phyloP scores from a whole-genome alignment of 2,797 vertebrate species.

The Sciurus vulgaris region DNA sequence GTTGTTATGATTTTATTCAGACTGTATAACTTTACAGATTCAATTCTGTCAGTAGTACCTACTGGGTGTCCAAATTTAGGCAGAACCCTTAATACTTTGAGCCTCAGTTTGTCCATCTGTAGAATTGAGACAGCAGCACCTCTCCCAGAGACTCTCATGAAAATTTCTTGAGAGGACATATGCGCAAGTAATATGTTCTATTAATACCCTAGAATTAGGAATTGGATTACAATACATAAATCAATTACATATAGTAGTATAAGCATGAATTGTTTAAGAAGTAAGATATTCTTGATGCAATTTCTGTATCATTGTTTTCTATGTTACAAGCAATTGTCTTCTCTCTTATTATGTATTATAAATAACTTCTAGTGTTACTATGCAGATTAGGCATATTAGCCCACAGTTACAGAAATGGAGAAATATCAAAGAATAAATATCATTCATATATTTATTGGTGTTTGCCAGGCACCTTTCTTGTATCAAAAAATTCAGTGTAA shows the following conservation, averaged over 20 bases:
- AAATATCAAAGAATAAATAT: conserved; percentile 23
- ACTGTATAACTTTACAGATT: not conserved
- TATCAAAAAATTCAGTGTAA: not conserved
- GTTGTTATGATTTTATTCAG: not conserved
- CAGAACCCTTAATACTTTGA: not conserved
- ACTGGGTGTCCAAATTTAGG: not conserved
- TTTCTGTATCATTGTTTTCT: conserved; percentile 27
- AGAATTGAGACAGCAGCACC: not conserved
- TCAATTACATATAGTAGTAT: conserved; percentile 13
- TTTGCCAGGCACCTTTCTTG: not conserved
- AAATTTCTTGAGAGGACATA: conserved; percentile 22
- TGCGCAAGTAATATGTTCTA: not conserved
- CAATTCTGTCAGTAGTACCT: not conserved
- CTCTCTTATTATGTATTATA: not conserved
- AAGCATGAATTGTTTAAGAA: conserved; percentile 49
- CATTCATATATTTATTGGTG: conserved; percentile 18
- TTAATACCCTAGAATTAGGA: not conserved
- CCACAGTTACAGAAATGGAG: not conserved
- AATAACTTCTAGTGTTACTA: not conserved
- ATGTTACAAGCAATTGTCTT: not conserved
- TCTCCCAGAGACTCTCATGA: not conserved
- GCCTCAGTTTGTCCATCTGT: not conserved
- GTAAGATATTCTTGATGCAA: not conserved
- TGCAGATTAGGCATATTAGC: not conserved
- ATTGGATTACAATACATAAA: not conserved